Conservation (phyloP, 2,797 vertebrate species). For the Poecilia picta region DNA sequence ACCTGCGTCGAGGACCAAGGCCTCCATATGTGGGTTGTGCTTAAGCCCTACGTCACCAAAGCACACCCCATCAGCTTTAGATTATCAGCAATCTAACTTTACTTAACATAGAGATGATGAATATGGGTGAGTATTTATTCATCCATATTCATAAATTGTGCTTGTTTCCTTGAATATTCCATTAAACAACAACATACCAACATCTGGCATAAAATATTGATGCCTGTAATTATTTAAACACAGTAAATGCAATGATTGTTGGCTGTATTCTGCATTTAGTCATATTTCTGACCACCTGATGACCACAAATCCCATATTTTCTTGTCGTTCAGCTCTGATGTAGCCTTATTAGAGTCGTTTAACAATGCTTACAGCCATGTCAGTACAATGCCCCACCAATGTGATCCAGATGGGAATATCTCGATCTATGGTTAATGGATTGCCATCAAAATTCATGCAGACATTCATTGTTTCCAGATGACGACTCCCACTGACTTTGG, state of each 20-base stretch:
- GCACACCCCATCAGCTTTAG: too few species aligned
- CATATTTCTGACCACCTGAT: constrained; percentile 3
- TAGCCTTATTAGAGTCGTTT: not conserved
- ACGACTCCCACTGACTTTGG: not conserved
- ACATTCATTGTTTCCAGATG: constrained; percentile 31
- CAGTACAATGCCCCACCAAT: constrained; percentile 1
- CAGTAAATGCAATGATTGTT: not conserved
- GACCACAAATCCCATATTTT: not conserved
- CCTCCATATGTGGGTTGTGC: too few species aligned
- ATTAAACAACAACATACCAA: not conserved
- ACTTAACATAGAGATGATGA: not conserved
- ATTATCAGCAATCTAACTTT: not conserved
- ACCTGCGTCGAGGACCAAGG: too few species aligned
- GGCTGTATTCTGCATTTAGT: not conserved
- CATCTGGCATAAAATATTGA: not conserved
- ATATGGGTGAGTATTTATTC: too few species aligned
- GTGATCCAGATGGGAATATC: constrained; percentile 9
- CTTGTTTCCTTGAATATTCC: too few species aligned
- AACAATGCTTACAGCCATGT: not conserved
- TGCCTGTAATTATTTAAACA: not conserved
- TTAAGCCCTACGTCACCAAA: too few species aligned
- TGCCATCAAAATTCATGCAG: constrained; percentile 18
- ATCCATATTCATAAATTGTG: too few species aligned
- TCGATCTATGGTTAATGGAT: constrained; percentile 17
- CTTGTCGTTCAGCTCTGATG: constrained; percentile 8